phyloP scores from a whole-genome alignment of 1,140 invertebrate species.

The Drosophila dunni region DNA sequence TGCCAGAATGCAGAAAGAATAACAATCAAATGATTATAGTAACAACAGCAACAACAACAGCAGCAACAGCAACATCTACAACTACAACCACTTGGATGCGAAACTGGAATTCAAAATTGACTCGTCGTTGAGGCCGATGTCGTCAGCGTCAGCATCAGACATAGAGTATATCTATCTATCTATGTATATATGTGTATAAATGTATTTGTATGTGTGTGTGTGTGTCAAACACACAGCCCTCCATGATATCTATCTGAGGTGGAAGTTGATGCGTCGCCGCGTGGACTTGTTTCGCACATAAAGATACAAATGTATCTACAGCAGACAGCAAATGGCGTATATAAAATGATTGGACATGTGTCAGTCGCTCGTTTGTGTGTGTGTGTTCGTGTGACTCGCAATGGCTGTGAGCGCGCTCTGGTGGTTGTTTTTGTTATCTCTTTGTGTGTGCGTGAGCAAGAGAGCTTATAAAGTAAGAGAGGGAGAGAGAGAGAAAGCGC shows the following conservation, averaged over 20 bases:
- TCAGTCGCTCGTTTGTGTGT: slow-evolving; percentile 30
- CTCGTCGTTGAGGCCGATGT: slow-evolving; percentile 56
- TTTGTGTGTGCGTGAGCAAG: slow-evolving; percentile 14
- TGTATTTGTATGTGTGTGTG: not conserved
- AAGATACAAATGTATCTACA: slow-evolving; percentile 81
- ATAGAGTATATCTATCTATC: slow-evolving; percentile 13
- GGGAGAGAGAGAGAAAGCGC: slow-evolving; percentile 29
- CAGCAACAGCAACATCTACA: not conserved
- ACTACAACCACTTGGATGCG: slow-evolving; percentile 58
- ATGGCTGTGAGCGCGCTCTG: slow-evolving; percentile 39
- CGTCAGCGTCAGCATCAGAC: slow-evolving; percentile 41
- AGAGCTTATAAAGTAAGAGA: not conserved
- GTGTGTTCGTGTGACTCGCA: slow-evolving; percentile 10
- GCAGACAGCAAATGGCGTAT: slow-evolving; percentile 83
- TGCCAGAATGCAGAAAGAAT: slow-evolving; percentile 69
- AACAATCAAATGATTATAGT: slow-evolving; percentile 76
- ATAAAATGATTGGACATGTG: slow-evolving; percentile 81
- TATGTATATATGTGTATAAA: slow-evolving; percentile 1
- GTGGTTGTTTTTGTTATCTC: slow-evolving; percentile 64
- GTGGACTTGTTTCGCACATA: slow-evolving; percentile 79
- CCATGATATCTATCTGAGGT: slow-evolving; percentile 16
- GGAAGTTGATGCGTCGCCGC: slow-evolving; percentile 20
- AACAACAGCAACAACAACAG: slow-evolving; percentile 33
- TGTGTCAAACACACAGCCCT: slow-evolving; percentile 5
- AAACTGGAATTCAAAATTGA: slow-evolving; percentile 76